phyloP scores from a whole-genome alignment of 2,888 invertebrate species.

The Itoplectis maculator region DNA sequence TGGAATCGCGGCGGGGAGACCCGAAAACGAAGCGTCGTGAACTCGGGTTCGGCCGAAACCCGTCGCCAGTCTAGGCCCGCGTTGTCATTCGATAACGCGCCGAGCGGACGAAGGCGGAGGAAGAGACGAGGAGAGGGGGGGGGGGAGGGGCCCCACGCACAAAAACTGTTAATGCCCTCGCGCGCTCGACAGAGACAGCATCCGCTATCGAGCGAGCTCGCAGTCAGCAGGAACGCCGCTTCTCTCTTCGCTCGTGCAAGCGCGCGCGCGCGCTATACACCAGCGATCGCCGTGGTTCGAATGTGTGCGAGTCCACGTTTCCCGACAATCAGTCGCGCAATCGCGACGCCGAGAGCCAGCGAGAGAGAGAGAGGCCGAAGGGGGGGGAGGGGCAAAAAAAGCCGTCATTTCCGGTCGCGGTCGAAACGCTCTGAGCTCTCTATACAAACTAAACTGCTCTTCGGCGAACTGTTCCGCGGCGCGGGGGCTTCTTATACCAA shows the following conservation, averaged over 20 bases:
- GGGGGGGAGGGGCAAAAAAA: slow-evolving; percentile 11
- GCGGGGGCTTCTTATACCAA: not conserved
- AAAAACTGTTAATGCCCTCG: slow-evolving; percentile 73
- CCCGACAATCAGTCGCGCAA: slow-evolving; percentile 37
- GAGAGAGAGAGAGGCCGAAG: too few species aligned
- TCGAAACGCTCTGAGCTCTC: not conserved
- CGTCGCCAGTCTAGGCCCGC: slow-evolving; percentile 37
- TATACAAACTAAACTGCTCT: not conserved
- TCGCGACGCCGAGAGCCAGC: not conserved
- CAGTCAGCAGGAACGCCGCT: not conserved
- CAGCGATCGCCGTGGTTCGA: not conserved
- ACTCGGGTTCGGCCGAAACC: not conserved
- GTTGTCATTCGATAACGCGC: slow-evolving; percentile 69
- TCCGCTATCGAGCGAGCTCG: slow-evolving; percentile 71
- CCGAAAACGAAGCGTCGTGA: not conserved
- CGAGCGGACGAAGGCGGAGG: slow-evolving; percentile 13
- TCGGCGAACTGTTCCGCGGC: not conserved
- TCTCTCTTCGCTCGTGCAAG: slow-evolving; percentile 47
- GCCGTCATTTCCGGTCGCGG: slow-evolving; percentile 30
- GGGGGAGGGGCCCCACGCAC: slow-evolving; percentile 70
- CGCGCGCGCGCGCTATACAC: not conserved
- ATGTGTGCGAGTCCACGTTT: slow-evolving; percentile 11
- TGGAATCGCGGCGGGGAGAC: too few species aligned
- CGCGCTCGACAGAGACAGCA: slow-evolving; percentile 67
- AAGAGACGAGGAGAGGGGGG: too few species aligned